phyloP scores from a whole-genome alignment of 2,888 invertebrate genomes.

The Hydropsyche betteni region DNA sequence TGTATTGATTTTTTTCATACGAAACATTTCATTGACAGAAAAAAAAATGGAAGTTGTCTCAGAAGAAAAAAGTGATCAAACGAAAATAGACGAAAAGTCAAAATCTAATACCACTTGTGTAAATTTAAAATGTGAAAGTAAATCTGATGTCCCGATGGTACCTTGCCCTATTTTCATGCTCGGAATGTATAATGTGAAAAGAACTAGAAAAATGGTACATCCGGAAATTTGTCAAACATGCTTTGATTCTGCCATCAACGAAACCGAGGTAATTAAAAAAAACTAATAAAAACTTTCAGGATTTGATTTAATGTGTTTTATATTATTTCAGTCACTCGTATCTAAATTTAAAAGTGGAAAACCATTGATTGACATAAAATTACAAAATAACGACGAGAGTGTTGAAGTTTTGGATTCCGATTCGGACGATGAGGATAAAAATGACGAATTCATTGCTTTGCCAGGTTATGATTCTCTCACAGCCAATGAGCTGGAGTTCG shows the following conservation, averaged over 20 bases:
- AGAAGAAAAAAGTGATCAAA: not conserved
- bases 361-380: conserved; percentile 50
- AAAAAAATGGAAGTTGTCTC: not conserved
- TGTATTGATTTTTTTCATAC: not conserved
- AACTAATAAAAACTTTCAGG: not conserved
- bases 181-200: conserved; percentile 30
- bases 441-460: conserved; percentile 34
- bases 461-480: conserved; percentile 6
- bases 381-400: conserved; percentile 55
- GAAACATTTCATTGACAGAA: not conserved
- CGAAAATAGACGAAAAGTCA: not conserved
- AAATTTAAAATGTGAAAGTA: conserved; percentile 18
- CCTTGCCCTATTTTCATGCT: conserved; percentile 24
- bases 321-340: conserved; percentile 4
- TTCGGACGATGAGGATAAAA: conserved; percentile 57
- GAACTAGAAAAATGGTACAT: conserved; percentile 17
- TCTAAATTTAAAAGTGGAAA: not conserved
- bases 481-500: conserved; percentile 53
- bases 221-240: conserved; percentile 20
- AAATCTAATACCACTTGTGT: not conserved
- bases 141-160: not conserved
- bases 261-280: conserved; percentile 8
- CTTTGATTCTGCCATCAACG: not conserved
- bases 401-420: conserved; percentile 66
- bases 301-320: not conserved